Conservation (phyloP, 1,140 invertebrate genomes). For the Thaumatotibia leucotreta region DNA sequence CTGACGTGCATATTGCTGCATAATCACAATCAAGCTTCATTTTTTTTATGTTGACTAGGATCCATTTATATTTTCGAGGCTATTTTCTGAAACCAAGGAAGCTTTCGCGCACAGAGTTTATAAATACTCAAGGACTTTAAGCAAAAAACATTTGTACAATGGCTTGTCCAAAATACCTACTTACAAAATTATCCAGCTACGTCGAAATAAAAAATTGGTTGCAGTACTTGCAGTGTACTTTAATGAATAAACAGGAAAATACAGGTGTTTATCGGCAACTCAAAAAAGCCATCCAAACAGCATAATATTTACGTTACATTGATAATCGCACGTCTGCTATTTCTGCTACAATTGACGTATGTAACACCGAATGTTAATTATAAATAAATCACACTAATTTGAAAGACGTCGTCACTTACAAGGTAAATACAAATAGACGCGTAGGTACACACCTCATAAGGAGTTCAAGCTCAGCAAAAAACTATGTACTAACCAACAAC, state of each 20-base stretch:
- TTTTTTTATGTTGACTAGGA: no score
- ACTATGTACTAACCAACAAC: background rate
- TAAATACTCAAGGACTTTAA: no score
- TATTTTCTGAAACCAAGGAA: no score
- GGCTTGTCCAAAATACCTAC: no score
- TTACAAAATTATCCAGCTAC: no score
- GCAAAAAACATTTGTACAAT: no score
- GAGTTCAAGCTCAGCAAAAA: background rate
- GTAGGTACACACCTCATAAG: background rate
- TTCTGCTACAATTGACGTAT: slow-evolving; percentile 16
- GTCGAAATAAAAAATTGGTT: no score
- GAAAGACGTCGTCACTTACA: background rate
- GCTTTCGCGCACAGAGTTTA: no score
- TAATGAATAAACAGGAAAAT: background rate
- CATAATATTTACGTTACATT: background rate
- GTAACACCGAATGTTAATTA: slow-evolving; percentile 2
- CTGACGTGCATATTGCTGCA: no score
- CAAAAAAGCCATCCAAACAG: background rate
- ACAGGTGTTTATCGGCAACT: background rate
- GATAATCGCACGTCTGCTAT: background rate
- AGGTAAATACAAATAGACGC: background rate
- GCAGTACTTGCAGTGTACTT: no score
- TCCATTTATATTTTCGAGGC: no score
- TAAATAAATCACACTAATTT: background rate
- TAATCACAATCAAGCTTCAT: no score